Conservation (phyloP, 2,797 vertebrate species). For the Acipenser oxyrinchus region DNA sequence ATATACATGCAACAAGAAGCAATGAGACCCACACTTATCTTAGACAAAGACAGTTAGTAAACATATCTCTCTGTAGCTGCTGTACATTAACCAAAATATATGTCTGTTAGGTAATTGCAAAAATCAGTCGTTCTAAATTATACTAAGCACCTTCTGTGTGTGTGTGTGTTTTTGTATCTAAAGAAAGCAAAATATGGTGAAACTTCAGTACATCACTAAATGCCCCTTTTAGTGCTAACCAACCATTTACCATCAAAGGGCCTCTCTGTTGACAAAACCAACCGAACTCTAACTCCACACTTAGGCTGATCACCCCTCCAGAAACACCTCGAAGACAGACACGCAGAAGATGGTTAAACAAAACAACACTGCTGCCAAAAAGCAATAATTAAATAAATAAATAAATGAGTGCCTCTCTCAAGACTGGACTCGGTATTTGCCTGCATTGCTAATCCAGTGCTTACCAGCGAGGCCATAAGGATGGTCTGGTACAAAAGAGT, state of each 20-base stretch:
- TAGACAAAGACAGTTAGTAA: too few relatives aligned
- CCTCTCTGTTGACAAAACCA: neutral
- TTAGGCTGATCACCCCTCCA: neutral
- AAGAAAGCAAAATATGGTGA: too few relatives aligned
- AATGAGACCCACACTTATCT: too few relatives aligned
- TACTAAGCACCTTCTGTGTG: too few relatives aligned
- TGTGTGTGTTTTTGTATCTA: too few relatives aligned
- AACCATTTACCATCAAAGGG: neutral
- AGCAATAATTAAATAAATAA: neutral
- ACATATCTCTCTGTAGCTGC: too few relatives aligned
- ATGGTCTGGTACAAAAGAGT: neutral
- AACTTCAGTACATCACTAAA: too few relatives aligned
- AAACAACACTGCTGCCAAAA: neutral
- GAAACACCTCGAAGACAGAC: neutral
- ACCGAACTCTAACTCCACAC: neutral
- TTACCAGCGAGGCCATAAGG: neutral
- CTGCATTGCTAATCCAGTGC: neutral
- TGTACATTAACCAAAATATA: too few relatives aligned
- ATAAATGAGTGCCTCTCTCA: neutral
- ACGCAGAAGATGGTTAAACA: neutral
- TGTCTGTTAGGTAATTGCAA: too few relatives aligned
- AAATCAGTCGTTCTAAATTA: too few relatives aligned
- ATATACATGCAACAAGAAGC: too few relatives aligned
- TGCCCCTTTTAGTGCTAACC: too few relatives aligned
- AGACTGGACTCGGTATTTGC: neutral